Evolutionary conservation across 2,888 invertebrate genomes (phyloP).

Genomic region (Tipula helvola): DNA sequence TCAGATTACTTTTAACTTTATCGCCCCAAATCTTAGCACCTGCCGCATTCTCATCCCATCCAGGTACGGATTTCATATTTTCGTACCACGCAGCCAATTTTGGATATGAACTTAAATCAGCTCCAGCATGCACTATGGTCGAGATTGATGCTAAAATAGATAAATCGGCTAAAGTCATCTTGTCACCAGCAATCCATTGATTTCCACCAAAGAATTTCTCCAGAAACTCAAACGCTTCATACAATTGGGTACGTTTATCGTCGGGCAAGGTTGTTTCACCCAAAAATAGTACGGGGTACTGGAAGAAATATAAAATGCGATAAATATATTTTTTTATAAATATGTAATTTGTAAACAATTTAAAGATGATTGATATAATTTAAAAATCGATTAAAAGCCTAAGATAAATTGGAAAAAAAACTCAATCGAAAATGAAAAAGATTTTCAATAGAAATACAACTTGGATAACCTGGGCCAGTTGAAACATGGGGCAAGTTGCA

Average conservation of each 20-base stretch:
- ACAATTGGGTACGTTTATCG: constrained; percentile 41
- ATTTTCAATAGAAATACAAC: too few relatives aligned
- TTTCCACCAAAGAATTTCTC: constrained; percentile 29
- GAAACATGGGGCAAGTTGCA: too few relatives aligned
- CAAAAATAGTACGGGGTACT: constrained; percentile 48
- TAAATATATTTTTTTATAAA: background rate
- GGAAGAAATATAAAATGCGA: background rate
- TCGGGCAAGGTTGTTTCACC: constrained; percentile 44
- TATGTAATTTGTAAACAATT: background rate
- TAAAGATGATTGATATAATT: too few relatives aligned
- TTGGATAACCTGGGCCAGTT: too few relatives aligned
- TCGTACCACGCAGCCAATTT: constrained; percentile 40
- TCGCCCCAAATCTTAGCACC: constrained; percentile 46
- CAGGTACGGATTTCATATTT: constrained; percentile 43
- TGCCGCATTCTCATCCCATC: constrained; percentile 44
- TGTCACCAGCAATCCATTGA: constrained; percentile 33
- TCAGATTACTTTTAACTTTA: constrained; percentile 42
- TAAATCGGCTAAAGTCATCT: constrained; percentile 36
- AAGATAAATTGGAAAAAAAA: too few relatives aligned
- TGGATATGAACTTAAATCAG: constrained; percentile 15
- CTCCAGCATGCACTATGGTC: constrained; percentile 22
- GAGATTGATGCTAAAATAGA: constrained; percentile 32
- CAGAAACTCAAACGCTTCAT: constrained; percentile 40
- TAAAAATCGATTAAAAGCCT: too few relatives aligned
- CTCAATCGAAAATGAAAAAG: too few relatives aligned